Base-by-base conservation (phyloP, 1,140 invertebrate species). In the Dinoponera quadriceps region DNA sequence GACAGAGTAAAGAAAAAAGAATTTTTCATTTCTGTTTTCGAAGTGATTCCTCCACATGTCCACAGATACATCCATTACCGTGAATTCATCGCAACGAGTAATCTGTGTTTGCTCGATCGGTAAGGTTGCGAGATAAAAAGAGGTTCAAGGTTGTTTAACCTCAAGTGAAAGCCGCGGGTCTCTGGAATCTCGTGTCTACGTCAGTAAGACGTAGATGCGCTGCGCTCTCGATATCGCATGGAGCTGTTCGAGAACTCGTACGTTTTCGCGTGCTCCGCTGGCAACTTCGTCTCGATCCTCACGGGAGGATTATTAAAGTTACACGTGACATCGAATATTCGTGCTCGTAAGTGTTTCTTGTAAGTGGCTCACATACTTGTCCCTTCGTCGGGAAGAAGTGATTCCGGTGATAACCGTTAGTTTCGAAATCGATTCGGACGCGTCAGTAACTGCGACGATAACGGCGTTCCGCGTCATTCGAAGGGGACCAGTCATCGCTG, bases 151-250 rank as follows among this genome's bases (percentile, higher is more conserved):
- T 83, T 80, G 62, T 72, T 66, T 63, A 74, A 57, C 18, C 71
- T 83, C 51, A 11, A 88, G 87, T 88, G 87, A 88, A 88, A 88
- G 87, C 68, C 83, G 68, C 86, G 65, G 68, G 86, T 62, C 82
- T 82, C 48, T 22, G 49, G 75, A 88, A 87, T 88, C 49, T 88
- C 48, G 25, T 14, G 29, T 44, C 38, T 44, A 44, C 38, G 38
- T 22, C 48, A 73, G 69, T n/a, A n/a, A 60, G 60, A 55, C 85
- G 65, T 48, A 82, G 49, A 75, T 44, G 27, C 48, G 75, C 51
- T 20, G 29, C 38, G 49, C 22, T 63, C 22, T 63, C 54, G 68
- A 83, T 86, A 51, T 60, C 11, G 16, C 29, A 29, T 57, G n/a
- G 63, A 71, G 51, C 22, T 71, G 22, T 14, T 80, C 57, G 29